These are phyloP conservation scores for Tachysurus vachellii DNA, from an alignment of 2,113 vertebrate genomes.

Conservation along the genomic window DNA sequence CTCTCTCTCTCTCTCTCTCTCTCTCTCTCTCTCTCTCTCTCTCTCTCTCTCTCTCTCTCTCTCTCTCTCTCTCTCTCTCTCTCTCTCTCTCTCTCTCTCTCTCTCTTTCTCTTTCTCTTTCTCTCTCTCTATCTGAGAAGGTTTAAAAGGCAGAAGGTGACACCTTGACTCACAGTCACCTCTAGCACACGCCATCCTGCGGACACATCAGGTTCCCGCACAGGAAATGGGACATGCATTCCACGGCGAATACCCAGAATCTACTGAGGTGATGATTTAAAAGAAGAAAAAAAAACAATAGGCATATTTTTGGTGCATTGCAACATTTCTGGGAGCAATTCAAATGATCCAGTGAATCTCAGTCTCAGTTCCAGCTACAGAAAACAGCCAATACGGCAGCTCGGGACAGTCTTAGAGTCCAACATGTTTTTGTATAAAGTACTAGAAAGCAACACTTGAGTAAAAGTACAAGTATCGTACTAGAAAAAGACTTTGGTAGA, in stretches of 20 bases:
- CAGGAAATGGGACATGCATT: conserved; percentile 4
- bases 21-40: too few species aligned
- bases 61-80: too few species aligned
- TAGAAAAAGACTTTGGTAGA: too few species aligned
- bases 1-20: too few species aligned
- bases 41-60: too few species aligned
- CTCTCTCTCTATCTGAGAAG: not conserved
- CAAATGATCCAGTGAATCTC: not conserved
- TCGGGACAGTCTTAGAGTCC: not conserved
- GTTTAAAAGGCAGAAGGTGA: not conserved
- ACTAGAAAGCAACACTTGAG: too few species aligned
- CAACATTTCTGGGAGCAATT: not conserved
- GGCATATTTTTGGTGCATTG: not conserved
- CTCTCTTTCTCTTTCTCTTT: too few species aligned
- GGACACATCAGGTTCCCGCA: conserved; percentile 3
- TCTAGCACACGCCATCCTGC: not conserved
- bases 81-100: too few species aligned
- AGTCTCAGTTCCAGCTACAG: not conserved
- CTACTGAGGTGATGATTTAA: not conserved
- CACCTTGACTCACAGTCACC: not conserved
- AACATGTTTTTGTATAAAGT: too few species aligned
- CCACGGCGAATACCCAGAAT: conserved; percentile 1
- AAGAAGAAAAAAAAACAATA: conserved; percentile 1
- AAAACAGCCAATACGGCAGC: not conserved
- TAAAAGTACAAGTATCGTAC: too few species aligned